phyloP scores from a whole-genome alignment of 1,140 invertebrate species.

The Lethocerus indicus region DNA sequence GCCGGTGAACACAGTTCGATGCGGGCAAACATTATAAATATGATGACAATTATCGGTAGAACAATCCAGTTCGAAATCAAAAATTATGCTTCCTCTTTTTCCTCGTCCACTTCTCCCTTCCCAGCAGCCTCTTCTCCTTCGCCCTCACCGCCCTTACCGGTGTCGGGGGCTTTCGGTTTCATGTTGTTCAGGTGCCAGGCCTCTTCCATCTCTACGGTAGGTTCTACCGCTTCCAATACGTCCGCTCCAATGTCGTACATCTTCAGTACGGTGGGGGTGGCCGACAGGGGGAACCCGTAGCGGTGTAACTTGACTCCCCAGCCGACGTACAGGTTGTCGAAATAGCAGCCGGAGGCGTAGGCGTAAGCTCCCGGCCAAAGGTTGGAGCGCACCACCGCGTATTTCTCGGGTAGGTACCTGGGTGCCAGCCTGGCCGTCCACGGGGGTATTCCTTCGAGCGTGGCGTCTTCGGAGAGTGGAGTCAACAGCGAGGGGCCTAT shows the following conservation, averaged over 20 bases:
- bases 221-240: constrained; percentile 6
- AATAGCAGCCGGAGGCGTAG: constrained; percentile 31
- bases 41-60: no score
- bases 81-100: neutral
- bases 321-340: constrained; percentile 7
- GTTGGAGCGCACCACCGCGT: constrained; percentile 46
- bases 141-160: neutral
- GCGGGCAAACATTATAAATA: no score
- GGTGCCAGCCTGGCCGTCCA: constrained; percentile 46
- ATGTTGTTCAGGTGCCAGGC: constrained; percentile 3
- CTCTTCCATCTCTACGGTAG: constrained; percentile 6
- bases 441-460: constrained; percentile 35
- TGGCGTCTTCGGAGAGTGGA: constrained; percentile 40
- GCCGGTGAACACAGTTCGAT: no score
- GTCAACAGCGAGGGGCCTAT: constrained; percentile 47
- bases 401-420: constrained; percentile 29
- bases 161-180: neutral
- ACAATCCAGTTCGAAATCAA: no score
- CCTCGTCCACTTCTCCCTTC: neutral
- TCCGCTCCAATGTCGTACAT: constrained; percentile 2
- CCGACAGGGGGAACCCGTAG: constrained; percentile 2
- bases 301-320: neutral
- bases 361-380: constrained; percentile 59
- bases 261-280: neutral
- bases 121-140: constrained; percentile 3